Base-by-base conservation (phyloP, 2,113 vertebrate genomes). In the Coptodon rendalli region DNA sequence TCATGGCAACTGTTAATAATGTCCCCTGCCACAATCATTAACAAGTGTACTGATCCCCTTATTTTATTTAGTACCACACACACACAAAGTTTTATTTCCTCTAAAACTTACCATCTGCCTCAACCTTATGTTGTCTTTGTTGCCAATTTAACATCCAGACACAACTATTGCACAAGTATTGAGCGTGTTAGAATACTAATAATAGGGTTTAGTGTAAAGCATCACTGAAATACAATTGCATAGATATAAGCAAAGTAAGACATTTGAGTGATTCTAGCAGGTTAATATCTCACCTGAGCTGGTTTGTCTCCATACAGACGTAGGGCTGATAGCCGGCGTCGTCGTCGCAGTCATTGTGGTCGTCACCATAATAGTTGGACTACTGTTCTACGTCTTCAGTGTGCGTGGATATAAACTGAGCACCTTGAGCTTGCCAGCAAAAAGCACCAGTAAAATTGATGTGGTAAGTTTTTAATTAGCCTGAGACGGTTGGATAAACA, bases 301-400 rank as follows among this genome's bases (percentile, higher is more conserved):
- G 61, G 11, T 68, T 68, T 86, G 19, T 68, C 9, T 87, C 13
- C 10, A 2, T 61, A 48, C 63, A 93, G 94, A 86, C 2, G 22
- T 6, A 3, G 94, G 93, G 1, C 6, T 91, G 38, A 80, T 96
- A 3, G 94, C 80, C 0, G 96, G 94, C 1, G 94, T 76, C 0
- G 1, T 96, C 19, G 90, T 96, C 4, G 94, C 87, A 22, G 94
- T 92, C 10, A 9, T 96, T 1, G 1, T 94, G 36, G 2, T 92
- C 1, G 9, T 85, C 24, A 19, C 2, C 52, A 16, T 96, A 50
- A 76, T 96, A 4, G 48, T 57, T 3, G 96, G 93, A 14, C 12
- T 89, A 6, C 43, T 96, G 24, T 96, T 88, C 90, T 97, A 95
- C 3, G 2, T 93, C 54, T 88, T 96, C 76, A 86, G n/a, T 0